Evolutionary conservation across 2,888 invertebrate genomes (phyloP).

Genomic region (Epirrhoe tristata): DNA sequence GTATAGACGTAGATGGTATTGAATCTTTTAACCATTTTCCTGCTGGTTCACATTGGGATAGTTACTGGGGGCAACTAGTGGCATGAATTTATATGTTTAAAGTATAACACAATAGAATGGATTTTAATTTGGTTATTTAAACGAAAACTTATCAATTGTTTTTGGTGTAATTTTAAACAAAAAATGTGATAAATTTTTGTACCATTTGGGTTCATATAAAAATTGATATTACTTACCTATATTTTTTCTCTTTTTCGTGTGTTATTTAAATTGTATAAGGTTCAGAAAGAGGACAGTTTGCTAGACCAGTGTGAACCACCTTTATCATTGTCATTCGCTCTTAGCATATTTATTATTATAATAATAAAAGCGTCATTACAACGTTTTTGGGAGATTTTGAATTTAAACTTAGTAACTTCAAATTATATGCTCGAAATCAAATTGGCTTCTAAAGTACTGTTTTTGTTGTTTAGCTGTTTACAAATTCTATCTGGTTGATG

Average conservation of each 20-base stretch:
- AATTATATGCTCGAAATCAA: constrained; percentile 57
- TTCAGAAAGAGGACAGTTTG: neutral
- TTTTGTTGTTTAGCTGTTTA: constrained; percentile 73
- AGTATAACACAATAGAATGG: neutral
- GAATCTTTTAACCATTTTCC: constrained; percentile 16
- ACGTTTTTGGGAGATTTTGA: constrained; percentile 44
- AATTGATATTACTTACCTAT: too few species aligned
- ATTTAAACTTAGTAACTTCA: constrained; percentile 57
- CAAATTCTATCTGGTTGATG: constrained; percentile 82
- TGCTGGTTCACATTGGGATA: constrained; percentile 33
- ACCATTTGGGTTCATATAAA: too few species aligned
- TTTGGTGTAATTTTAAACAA: too few species aligned
- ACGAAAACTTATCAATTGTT: too few species aligned
- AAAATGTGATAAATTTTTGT: too few species aligned
- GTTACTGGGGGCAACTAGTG: constrained; percentile 3
- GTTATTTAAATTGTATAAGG: too few species aligned
- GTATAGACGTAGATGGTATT: constrained; percentile 33
- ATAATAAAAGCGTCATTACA: constrained; percentile 37
- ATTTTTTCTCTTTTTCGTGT: too few species aligned
- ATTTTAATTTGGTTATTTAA: too few species aligned
- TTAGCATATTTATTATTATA: constrained; percentile 18
- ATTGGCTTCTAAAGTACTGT: constrained; percentile 62
- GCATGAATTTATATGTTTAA: neutral
- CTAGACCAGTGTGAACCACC: constrained; percentile 22
- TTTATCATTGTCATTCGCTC: constrained; percentile 22